phyloP scores from a whole-genome alignment of 2,888 invertebrate genomes.

The Steinernema hermaphroditum region DNA sequence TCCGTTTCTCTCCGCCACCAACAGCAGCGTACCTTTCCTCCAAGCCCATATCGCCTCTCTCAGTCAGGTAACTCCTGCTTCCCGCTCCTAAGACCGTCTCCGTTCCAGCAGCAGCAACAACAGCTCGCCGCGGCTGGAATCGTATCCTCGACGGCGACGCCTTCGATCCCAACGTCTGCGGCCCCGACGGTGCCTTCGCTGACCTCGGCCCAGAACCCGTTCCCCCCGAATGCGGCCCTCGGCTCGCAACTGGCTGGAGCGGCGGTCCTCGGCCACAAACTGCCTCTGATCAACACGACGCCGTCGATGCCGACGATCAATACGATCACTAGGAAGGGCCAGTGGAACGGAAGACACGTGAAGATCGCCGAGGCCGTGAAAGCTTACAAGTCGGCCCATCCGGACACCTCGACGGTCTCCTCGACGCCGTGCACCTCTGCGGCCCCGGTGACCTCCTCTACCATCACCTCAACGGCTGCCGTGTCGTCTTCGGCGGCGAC shows the following conservation, averaged over 20 bases:
- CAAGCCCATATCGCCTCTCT: conserved; percentile 3
- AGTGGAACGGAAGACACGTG: neutral
- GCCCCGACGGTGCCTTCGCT: neutral
- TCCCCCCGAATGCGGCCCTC: neutral
- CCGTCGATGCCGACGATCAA: neutral
- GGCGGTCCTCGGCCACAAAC: neutral
- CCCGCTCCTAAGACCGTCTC: too few relatives aligned
- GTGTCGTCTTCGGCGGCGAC: neutral
- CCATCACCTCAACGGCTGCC: neutral
- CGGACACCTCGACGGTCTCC: neutral
- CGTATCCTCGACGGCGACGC: neutral
- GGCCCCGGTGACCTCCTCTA: neutral
- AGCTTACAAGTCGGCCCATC: neutral
- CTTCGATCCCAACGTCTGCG: neutral
- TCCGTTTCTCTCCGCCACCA: conserved; percentile 1
- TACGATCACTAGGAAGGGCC: neutral
- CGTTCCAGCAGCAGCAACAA: neutral
- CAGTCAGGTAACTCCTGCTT: neutral
- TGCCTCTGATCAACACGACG: neutral
- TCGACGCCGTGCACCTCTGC: neutral
- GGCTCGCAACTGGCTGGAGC: conserved; percentile 14
- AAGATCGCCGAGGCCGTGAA: conserved; percentile 14
- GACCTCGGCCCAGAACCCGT: neutral
- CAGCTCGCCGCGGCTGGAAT: neutral
- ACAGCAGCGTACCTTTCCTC: neutral